Base-by-base conservation (phyloP, 1,140 invertebrate genomes). In the Telenomus remus region DNA sequence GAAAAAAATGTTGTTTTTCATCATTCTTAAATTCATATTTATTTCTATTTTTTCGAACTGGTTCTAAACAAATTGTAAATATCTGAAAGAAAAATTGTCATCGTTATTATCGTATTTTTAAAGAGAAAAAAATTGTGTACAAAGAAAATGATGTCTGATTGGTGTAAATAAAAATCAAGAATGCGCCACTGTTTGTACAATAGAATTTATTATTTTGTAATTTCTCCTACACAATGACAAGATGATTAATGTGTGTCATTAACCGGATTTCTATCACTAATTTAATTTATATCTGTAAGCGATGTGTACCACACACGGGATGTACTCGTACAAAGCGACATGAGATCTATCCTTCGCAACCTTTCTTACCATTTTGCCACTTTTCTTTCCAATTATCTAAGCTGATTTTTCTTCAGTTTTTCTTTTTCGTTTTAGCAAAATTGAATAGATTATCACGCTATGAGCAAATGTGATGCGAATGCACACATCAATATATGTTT, bases 321-420 rank as follows among this genome's bases (percentile, higher is more conserved):
- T 76, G 73, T 57, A 70, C 49, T 76, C 61, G 54, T 70, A 76
- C 66, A 76, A 76, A 76, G 73, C 65, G 37, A 70, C 46, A 56
- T 70, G 73, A 76, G 73, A 76, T 76, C 65, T 76, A 70, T 70
- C 27, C 0, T 65, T 76, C 33, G 61, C 47, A 33, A 44, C 7
- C 12, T 7, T 3, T 44, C 12, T n/a, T 44, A 1, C 12, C 13
- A 3, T 44, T 44, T 57, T 57, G 34, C 3, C n/a, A n/a, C n/a
- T 46, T 16, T 50, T 19, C 9, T 60, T 39, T 35, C 39, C 0
- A 6, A 57, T 48, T 56, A 48, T 46, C 11, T 37, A 39, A 42
- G n/a, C 37, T 4, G 37, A 39, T 51, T 61, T 37, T 37, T 49
- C 12, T 37, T n/a, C 8, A 34, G 13, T 43, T 33, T 46, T 35